Base-by-base conservation (phyloP, 2,113 vertebrate species). In the Suncus etruscus region DNA sequence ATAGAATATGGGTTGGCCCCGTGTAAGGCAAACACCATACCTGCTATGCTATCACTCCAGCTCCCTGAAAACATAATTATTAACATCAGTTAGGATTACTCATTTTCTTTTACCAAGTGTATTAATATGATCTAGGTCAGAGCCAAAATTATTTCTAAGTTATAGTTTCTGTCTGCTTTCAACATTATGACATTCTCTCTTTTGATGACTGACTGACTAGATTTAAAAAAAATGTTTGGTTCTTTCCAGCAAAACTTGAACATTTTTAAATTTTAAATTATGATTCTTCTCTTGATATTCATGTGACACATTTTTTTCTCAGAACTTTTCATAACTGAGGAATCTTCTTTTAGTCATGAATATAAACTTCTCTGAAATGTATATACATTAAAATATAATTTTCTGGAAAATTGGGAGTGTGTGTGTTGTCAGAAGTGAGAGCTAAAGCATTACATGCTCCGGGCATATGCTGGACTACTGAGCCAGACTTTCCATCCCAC, bases 261-360 rank as follows among this genome's bases (percentile, higher is more conserved):
- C 10, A 25, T n/a, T 79, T 78, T 86, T 85, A 79, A 72, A 65
- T 78, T 86, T 85, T 86, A 72, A 65, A 39, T 5, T 91, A 6
- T 74, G n/a, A 80, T 66, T 70, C 18, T 86, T 27, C 4, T 76
- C 14, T 48, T 86, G 65, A 29, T n/a, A 58, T 39, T 1, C 61
- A 47, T 83, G n/a, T 65, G 45, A 51, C 50, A 24, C n/a, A 45
- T 77, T 70, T 75, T 77, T 70, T 75, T 86, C 45, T 31, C 10
- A 76, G 70, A 90, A 77, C 16, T 82, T 85, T 93, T 76, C 15
- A 76, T 7, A 54, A 4, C 12, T 51, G 45, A 51, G 4, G 6
- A 85, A 61, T 70, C 12, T 50, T 86, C n/a, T 80, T 20, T 65
- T 54, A 77, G 16, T 58, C 32, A 48, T 75, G 47, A 68, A 29